phyloP scores from a whole-genome alignment of 2,888 invertebrate species.

The Temnothorax rugatulus region DNA sequence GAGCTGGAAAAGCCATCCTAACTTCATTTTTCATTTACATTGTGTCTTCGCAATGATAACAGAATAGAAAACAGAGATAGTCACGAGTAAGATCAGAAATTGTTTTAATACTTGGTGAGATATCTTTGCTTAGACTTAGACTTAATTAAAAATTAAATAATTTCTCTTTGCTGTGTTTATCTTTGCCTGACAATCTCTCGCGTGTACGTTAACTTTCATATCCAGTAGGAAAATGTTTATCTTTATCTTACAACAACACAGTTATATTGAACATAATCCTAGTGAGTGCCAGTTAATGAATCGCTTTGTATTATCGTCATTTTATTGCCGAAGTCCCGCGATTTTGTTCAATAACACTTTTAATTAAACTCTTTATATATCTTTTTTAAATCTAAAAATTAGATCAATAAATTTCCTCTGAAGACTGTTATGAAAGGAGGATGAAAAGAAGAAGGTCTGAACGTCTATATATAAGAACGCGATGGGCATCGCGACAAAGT shows the following conservation, averaged over 20 bases:
- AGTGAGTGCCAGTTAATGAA: slow-evolving; percentile 11
- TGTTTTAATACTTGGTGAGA: not conserved
- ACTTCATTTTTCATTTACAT: not conserved
- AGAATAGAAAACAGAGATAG: not conserved
- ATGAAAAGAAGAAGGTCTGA: slow-evolving; percentile 2
- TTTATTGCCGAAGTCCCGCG: not conserved
- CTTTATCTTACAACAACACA: not conserved
- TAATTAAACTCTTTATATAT: not conserved
- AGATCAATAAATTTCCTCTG: no score
- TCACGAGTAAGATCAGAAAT: slow-evolving; percentile 9
- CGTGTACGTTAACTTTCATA: not conserved
- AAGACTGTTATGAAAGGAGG: not conserved
- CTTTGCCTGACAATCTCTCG: not conserved
- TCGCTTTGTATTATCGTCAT: slow-evolving; percentile 19
- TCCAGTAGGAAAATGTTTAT: slow-evolving; percentile 15
- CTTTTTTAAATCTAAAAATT: not conserved
- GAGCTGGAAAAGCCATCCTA: slow-evolving; percentile 14
- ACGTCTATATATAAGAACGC: not conserved
- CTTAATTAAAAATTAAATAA: slow-evolving; percentile 3
- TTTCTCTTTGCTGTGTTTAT: not conserved
- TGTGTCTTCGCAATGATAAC: not conserved
- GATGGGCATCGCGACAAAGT: not conserved
- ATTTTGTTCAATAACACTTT: slow-evolving; percentile 7
- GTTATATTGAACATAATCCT: not conserved
- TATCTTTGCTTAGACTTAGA: not conserved